Evolutionary conservation across 2,888 invertebrate genomes (phyloP), one percentile per base, ranked within the genome.

Genomic region (Melanostoma scalare): DNA sequence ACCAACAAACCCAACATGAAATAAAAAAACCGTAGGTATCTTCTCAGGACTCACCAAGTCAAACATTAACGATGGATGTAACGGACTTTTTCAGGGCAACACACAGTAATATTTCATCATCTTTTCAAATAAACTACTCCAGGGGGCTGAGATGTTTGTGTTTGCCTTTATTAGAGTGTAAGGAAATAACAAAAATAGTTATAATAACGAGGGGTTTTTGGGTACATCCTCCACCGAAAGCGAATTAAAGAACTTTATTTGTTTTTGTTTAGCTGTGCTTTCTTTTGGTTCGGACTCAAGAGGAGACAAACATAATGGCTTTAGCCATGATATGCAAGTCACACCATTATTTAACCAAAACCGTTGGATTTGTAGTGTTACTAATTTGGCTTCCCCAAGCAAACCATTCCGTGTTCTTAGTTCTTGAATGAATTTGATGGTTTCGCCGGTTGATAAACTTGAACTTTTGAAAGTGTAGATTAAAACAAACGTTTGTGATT

Each of bases 101-200:
- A 55, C 63, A 82, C 55, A 73, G 63, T 77, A 82, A 73, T 82
- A 78, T 82, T 73, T 82, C 68, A 77, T 74, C 75, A 80, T 75
- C 69, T 61, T 75, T 52, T 60, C 78, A 82, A 82, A 82, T 78
- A 73, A 77, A 72, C 60, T 48, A 30, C 20, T 53, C 8, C 48
- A 53, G n/a, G 4, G 30, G 20, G 33, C 68, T 52, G 65, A 52
- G 78, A 78, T 77, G 63, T 72, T 78, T 20, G 65, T 72, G 71
- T 78, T 72, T 58, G 6, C 46, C 73, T 46, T 72, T 55, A 78
- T 58, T 69, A 8, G 10, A 67, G 42, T 33, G 2, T 0, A 6
- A 58, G 42, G 50, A 53, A 55, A 20, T 48, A 74, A 38, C 5
- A 65, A 44, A 36, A 38, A 10, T 46, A 42, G 42, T 30, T 31